Evolutionary conservation across 2,888 invertebrate species (phyloP).

Genomic region (Polia nebulosa): DNA sequence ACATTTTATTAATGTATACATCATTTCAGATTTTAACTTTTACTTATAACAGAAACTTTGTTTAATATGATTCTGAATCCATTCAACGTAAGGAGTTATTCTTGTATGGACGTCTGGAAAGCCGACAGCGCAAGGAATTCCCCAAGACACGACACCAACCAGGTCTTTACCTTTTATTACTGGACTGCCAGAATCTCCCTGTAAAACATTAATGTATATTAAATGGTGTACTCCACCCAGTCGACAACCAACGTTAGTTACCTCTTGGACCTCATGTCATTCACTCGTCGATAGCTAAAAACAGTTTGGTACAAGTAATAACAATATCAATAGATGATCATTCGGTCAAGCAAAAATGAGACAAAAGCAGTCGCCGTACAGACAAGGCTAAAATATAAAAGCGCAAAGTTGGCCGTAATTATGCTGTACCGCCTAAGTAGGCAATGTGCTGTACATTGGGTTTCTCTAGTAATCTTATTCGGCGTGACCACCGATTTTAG

Average conservation of each 20-base stretch:
- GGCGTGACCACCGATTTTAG: too few relatives aligned
- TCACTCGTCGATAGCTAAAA: too few relatives aligned
- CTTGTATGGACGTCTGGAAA: constrained; percentile 89
- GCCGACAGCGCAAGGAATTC: constrained; percentile 87
- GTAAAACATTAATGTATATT: constrained; percentile 56
- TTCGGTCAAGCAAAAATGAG: too few relatives aligned
- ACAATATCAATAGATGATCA: too few relatives aligned
- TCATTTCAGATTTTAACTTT: neutral
- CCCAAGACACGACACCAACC: constrained; percentile 87
- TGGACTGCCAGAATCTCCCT: constrained; percentile 89
- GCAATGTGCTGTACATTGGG: too few relatives aligned
- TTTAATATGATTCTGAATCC: constrained; percentile 75
- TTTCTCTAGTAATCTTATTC: too few relatives aligned
- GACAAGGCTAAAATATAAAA: neutral
- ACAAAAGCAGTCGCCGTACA: neutral
- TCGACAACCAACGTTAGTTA: too few relatives aligned
- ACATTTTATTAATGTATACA: neutral
- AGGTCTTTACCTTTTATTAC: constrained; percentile 77
- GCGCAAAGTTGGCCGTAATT: neutral
- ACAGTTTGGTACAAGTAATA: too few relatives aligned
- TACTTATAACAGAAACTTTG: constrained; percentile 43
- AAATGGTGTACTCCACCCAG: too few relatives aligned
- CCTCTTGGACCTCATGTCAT: too few relatives aligned
- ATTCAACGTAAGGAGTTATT: constrained; percentile 77
- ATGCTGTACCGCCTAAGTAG: too few relatives aligned